These are phyloP conservation scores for Apoda limacodes DNA, from an alignment of 2,888 invertebrate genomes.

Conservation along the genomic window DNA sequence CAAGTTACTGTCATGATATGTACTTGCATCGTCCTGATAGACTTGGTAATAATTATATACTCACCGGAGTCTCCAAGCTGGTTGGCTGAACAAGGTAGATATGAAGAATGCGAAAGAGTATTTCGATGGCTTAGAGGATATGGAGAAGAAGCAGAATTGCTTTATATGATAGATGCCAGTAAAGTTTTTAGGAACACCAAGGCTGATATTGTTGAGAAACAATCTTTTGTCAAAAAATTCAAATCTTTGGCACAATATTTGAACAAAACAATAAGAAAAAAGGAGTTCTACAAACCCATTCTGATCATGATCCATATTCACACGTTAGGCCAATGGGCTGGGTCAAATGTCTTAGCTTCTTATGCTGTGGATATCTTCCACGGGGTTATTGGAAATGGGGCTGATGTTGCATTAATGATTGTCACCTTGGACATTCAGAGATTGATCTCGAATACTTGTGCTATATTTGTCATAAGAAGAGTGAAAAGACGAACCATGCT, in stretches of 20 bases:
- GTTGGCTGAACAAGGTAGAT: conserved; percentile 64
- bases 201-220: conserved; percentile 22
- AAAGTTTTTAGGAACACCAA: conserved; percentile 30
- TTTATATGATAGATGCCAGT: conserved; percentile 37
- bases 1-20: conserved; percentile 56
- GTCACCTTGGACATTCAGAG: conserved; percentile 34
- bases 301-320: conserved; percentile 40
- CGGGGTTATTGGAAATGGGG: conserved; percentile 28
- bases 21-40: conserved; percentile 42
- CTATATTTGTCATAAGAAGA: conserved; percentile 33
- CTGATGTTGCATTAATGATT: conserved; percentile 28
- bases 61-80: too few relatives aligned
- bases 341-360: conserved; percentile 34
- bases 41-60: conserved; percentile 38
- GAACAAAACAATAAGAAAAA: conserved; percentile 27
- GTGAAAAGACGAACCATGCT: conserved; percentile 34
- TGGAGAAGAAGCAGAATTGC: conserved; percentile 40
- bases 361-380: conserved; percentile 33
- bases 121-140: conserved; percentile 66
- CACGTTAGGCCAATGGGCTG: conserved; percentile 35
- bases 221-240: conserved; percentile 25
- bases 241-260: conserved; percentile 27
- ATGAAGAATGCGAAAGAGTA: conserved; percentile 58
- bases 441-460: conserved; percentile 30
- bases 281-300: conserved; percentile 41